phyloP scores from a whole-genome alignment of 2,797 vertebrate species.

The Danionella dracula region DNA sequence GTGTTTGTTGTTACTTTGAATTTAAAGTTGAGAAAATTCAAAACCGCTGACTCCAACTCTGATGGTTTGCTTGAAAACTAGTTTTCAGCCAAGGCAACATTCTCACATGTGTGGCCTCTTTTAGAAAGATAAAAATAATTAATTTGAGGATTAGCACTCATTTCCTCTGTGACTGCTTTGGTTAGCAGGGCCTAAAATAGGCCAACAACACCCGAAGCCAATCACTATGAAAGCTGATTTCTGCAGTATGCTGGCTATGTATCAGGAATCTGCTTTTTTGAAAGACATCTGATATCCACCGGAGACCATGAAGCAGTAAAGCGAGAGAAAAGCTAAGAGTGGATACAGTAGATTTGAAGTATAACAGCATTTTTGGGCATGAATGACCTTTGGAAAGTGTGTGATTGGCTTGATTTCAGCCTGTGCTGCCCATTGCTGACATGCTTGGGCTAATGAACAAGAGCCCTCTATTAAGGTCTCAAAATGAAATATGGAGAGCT shows the following conservation, averaged over 20 bases:
- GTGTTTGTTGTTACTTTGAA: no score
- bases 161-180: neutral
- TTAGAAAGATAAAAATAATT: conserved; percentile 14
- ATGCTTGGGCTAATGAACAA: conserved; percentile 4
- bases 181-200: neutral
- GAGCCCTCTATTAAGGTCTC: neutral
- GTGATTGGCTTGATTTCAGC: neutral
- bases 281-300: conserved; percentile 24
- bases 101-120: neutral
- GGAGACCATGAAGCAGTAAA: neutral
- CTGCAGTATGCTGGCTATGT: conserved; percentile 12
- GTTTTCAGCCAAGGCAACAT: neutral
- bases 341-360: conserved; percentile 7
- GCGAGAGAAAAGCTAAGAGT: neutral
- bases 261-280: conserved; percentile 21
- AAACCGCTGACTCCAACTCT: neutral
- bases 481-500: neutral
- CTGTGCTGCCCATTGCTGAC: neutral
- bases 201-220: neutral
- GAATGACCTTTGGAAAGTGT: conserved; percentile 5
- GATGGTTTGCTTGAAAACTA: neutral
- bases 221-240: conserved; percentile 24
- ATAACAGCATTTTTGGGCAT: conserved; percentile 6
- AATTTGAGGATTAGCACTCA: conserved; percentile 3
- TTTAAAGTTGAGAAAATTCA: no score